Base-by-base conservation (phyloP, 2,797 vertebrate genomes). In the Labeo calbasu region DNA sequence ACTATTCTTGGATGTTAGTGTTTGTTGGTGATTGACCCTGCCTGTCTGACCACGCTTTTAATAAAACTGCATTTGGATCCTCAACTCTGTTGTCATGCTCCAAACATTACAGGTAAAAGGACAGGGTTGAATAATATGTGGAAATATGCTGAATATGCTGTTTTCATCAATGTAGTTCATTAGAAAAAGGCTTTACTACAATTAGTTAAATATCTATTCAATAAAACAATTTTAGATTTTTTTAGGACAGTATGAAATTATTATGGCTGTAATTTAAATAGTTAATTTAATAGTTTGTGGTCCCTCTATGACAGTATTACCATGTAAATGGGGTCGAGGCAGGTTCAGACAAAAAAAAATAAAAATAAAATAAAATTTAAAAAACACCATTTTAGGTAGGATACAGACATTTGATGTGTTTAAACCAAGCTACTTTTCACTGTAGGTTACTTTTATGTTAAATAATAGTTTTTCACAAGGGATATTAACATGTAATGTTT, bases 391-490 rank as follows among this genome's bases (percentile, higher is more conserved):
- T 68, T 48, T 7, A n/a, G 14, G 7, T 1, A n/a, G 19, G 43
- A 48, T 23, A 48, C 21, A 48, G 40, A 70, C 6, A 71, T 25
- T 23, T 25, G 11, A 61, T 23, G 19, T 23, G 25, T 32, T 65
- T 32, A 32, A 68, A 68, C 21, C 51, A 57, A 76, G 53, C 51
- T 76, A 55, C 12, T 57, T 57, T 36, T 57, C 17, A 75, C 55
- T 32, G 19, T 57, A 21, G 11, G 17, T 13, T 14, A n/a, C 12
- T 76, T 57, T 76, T 57, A 51, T 40, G 12, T 76, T 23, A 40
- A 12, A 11, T 76, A 55, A n/a, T 6, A 15, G n/a, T 71, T 50
- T 50, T 10, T n/a, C 28, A 55, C 19, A 36, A 55, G 25, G 25
- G 1, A 73, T 55, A 51, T 36, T 73, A 21, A 19, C 5, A 19